Percentiles rank a stretch among this genome's conserved stretches.
phyloP scores from a whole-genome alignment of 1,140 invertebrate species.

The Drosophila gunungcola region DNA sequence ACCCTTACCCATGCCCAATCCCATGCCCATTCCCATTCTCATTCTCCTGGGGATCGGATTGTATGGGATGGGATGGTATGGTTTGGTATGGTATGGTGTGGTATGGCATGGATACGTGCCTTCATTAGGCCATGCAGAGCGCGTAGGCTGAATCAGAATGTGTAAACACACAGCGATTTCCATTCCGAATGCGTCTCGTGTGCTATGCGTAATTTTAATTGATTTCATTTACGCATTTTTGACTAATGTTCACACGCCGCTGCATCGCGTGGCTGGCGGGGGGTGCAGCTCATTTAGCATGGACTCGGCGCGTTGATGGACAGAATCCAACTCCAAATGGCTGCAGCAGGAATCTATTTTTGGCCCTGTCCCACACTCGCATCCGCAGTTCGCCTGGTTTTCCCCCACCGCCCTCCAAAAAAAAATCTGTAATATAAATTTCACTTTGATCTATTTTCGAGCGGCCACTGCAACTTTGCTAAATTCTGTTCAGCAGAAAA shows the following conservation, averaged over 20 bases:
- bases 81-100: conserved; percentile 26
- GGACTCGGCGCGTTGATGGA: conserved; percentile 68
- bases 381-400: conserved; percentile 25
- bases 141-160: conserved; percentile 64
- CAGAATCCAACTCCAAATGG: conserved; percentile 54
- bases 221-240: conserved; percentile 78
- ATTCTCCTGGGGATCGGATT: conserved; percentile 12
- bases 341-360: conserved; percentile 43
- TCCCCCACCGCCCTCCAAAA: neutral
- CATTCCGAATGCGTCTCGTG: conserved; percentile 52
- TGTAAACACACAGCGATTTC: conserved; percentile 53
- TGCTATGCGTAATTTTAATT: conserved; percentile 76
- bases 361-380: conserved; percentile 34
- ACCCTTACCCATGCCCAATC: conserved; percentile 2
- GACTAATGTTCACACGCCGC: conserved; percentile 66
- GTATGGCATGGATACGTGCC: conserved; percentile 54
- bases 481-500: conserved; percentile 25
- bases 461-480: conserved; percentile 30
- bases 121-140: conserved; percentile 67
- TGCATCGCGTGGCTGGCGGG: conserved; percentile 6
- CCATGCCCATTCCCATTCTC: conserved; percentile 12
- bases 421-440: conserved; percentile 47
- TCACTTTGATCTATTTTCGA: conserved; percentile 70
- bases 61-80: neutral
- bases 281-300: conserved; percentile 71